Base-by-base conservation (phyloP, 2,113 vertebrate species). In the Sialia sialis region DNA sequence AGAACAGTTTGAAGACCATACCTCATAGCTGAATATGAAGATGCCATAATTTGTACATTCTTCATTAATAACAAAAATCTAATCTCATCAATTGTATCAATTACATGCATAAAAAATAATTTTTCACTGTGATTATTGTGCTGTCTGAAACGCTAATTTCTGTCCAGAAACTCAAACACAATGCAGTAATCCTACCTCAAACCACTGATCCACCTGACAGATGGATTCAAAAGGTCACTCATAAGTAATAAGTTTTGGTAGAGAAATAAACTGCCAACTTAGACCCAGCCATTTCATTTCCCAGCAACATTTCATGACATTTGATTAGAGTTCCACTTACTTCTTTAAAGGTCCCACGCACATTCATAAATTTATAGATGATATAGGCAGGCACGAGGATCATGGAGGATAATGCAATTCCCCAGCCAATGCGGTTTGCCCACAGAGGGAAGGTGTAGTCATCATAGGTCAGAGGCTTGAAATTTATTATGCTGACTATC, bases 391-490 rank as follows among this genome's bases (percentile, higher is more conserved):
- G 99, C 51, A 99, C 99, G 46, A 98, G 98, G 23, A 98, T 80
- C 99, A 99, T 99, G 29, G 99, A 99, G 54, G 99, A 99, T 80
- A 99, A 94, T 10, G 99, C 99, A 48, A 99, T 97, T 52, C 97
- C 97, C 99, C 99, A 99, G 81, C 99, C 99, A 6, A 99, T 87
- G 44, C 98, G 81, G 75, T 99, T 99, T 89, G 99, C 97, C 99
- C 99, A 99, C 15, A 87, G 18, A 21, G 99, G 99, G 96, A 99
- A 99, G 83, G 97, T 22, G 87, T 99, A 99, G 19, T 99, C 98
- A 8, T 99, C 99, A 0, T 99, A 99, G 94, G 97, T 99, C 92
- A 99, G 97, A 7, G 98, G 98, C 34, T 98, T 98, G 69, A 98
- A 98, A 79, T 98, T 99, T 95, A 99, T 90, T 87, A 99, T 97